A percentile compares a stretch with the other conserved stretches of the same genome.
Evolutionary conservation across 2,113 vertebrate species (phyloP).

Genomic region (Ochotona princeps): DNA sequence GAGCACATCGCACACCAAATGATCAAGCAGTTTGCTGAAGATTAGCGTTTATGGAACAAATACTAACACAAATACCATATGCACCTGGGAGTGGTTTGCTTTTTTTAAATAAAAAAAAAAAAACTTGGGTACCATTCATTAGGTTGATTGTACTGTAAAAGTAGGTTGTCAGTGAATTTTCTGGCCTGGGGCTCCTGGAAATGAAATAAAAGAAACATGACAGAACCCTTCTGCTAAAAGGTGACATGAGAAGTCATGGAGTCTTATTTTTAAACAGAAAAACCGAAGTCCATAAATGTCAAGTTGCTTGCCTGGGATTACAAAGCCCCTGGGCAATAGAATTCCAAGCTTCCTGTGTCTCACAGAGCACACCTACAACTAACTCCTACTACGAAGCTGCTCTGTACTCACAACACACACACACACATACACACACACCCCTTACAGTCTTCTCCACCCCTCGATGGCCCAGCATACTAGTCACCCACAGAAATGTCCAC

Average conservation of each 20-base stretch:
- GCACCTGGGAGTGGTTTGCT: slow-evolving; percentile 56
- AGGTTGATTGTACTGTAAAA: slow-evolving; percentile 46
- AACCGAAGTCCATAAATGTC: slow-evolving; percentile 17
- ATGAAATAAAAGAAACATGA: slow-evolving; percentile 49
- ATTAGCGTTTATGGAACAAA: slow-evolving; percentile 70
- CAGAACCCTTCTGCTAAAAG: slow-evolving; percentile 37
- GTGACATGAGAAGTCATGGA: background rate
- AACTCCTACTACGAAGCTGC: background rate
- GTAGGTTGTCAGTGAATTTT: slow-evolving; percentile 62
- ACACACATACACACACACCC: background rate
- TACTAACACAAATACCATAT: slow-evolving; percentile 69
- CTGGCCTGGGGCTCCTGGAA: background rate
- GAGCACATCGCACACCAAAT: slow-evolving; percentile 72
- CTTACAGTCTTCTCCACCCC: background rate
- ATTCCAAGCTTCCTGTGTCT: background rate
- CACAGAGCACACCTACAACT: background rate
- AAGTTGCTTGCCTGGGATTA: background rate
- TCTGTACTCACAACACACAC: background rate
- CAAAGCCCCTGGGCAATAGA: background rate
- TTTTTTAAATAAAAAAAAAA: background rate
- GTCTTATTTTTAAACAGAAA: slow-evolving; percentile 52
- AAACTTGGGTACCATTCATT: slow-evolving; percentile 1
- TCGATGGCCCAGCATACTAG: background rate
- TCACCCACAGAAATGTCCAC: background rate
- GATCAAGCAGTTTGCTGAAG: slow-evolving; percentile 74